Evolutionary conservation across 2,888 invertebrate species (phyloP).

Genomic region (Abscondita cerata): DNA sequence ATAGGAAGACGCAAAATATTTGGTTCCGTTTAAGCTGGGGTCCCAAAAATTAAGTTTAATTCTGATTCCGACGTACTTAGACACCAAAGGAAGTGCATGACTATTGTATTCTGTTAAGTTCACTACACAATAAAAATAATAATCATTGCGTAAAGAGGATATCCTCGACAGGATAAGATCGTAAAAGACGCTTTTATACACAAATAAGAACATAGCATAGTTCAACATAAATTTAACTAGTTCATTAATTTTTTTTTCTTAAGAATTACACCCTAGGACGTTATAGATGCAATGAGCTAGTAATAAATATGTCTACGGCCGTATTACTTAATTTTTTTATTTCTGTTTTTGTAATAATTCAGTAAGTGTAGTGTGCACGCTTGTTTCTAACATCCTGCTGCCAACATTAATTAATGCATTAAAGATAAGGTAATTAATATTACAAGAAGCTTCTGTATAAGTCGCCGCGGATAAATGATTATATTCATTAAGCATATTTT

Average conservation of each 20-base stretch:
- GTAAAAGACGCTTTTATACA: constrained; percentile 31
- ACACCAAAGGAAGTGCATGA: constrained; percentile 41
- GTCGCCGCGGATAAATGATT: not conserved
- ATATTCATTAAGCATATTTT: no score
- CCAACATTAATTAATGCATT: constrained; percentile 13
- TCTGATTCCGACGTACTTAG: constrained; percentile 7
- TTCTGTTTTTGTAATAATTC: constrained; percentile 1
- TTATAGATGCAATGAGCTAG: constrained; percentile 11
- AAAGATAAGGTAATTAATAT: constrained; percentile 12
- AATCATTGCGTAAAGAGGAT: constrained; percentile 53
- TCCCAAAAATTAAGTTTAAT: not conserved
- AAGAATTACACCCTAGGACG: not conserved
- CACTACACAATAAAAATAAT: constrained; percentile 50
- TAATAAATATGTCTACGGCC: constrained; percentile 12
- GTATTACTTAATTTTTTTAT: not conserved
- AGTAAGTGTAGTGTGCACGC: no score
- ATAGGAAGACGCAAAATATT: no score
- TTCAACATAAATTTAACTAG: constrained; percentile 6
- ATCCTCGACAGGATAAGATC: constrained; percentile 50
- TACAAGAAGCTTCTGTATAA: constrained; percentile 6
- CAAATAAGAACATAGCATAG: constrained; percentile 2
- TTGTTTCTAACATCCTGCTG: constrained; percentile 7
- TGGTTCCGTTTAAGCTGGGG: no score
- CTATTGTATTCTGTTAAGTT: constrained; percentile 44
- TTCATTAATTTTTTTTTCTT: not conserved